Evolutionary conservation across 2,797 vertebrate species (phyloP).

Genomic region (Acridotheres tristis): DNA sequence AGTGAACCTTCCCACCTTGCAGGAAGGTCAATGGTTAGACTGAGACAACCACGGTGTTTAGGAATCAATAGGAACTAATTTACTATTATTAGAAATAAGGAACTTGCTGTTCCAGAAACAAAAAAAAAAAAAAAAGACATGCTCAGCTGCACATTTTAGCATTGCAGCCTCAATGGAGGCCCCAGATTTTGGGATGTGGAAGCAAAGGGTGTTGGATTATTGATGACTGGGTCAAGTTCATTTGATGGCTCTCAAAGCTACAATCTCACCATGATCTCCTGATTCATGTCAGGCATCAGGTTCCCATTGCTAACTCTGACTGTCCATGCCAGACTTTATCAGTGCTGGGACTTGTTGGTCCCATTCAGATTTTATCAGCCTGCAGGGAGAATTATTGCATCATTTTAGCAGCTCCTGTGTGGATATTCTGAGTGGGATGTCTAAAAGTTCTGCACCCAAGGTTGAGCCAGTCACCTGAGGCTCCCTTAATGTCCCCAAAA

Average conservation of each 20-base stretch:
- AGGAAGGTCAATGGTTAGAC: not conserved
- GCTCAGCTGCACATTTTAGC: not conserved
- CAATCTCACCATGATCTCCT: not conserved
- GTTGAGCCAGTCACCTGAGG: not conserved
- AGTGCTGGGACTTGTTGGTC: not conserved
- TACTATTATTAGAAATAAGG: not conserved
- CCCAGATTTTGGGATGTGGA: not conserved
- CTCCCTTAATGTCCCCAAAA: not conserved
- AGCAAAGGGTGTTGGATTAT: not conserved
- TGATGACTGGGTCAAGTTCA: not conserved
- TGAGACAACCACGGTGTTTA: not conserved
- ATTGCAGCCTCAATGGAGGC: accelerated
- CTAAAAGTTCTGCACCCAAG: not conserved
- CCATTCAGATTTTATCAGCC: not conserved
- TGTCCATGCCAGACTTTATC: not conserved
- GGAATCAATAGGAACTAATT: conserved; percentile 2
- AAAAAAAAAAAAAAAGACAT: not conserved
- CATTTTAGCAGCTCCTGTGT: not conserved
- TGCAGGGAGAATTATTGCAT: not conserved
- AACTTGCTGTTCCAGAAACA: not conserved
- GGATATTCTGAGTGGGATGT: not conserved
- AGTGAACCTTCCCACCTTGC: not conserved
- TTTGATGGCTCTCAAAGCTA: not conserved
- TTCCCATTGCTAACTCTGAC: not conserved
- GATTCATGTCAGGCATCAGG: conserved; percentile 22